These are phyloP conservation scores for Otolemur crassicaudatus DNA, from an alignment of 2,797 vertebrate genomes.

Conservation along the genomic window DNA sequence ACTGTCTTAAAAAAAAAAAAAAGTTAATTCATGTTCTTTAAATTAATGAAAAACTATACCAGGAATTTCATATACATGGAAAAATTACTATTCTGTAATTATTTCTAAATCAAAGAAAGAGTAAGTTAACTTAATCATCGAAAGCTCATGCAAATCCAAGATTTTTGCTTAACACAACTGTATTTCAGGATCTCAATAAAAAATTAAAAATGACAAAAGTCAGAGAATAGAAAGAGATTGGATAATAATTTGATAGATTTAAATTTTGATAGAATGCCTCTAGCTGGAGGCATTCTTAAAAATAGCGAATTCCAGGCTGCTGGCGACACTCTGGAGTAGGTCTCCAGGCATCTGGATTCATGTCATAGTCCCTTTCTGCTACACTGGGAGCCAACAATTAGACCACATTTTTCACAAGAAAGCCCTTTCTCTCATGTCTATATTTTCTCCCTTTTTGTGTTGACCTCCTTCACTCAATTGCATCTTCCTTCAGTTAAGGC, in stretches of 20 bases:
- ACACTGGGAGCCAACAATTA: background rate
- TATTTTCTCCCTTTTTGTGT: slow-evolving; percentile 14
- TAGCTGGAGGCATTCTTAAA: background rate
- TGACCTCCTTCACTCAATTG: background rate
- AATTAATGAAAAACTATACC: slow-evolving; percentile 34
- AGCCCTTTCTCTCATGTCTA: background rate
- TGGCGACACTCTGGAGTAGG: slow-evolving; percentile 13
- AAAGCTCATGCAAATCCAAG: background rate
- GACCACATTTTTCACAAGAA: background rate
- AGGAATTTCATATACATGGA: background rate
- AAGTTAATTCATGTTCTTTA: background rate
- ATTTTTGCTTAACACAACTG: background rate
- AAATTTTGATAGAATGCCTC: slow-evolving; percentile 41
- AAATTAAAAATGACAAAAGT: background rate
- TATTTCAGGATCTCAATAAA: slow-evolving; percentile 26
- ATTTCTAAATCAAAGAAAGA: slow-evolving; percentile 44
- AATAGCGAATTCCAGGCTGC: slow-evolving; percentile 33
- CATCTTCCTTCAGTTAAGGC: background rate
- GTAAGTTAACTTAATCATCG: slow-evolving; percentile 2
- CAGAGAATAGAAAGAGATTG: background rate
- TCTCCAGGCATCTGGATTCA: background rate
- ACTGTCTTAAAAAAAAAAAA: background rate
- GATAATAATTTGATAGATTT: slow-evolving; percentile 47
- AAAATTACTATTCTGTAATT: background rate
- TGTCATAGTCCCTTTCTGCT: background rate